A percentile compares a stretch with the other conserved stretches of the same genome.
These are phyloP conservation scores for Hydractinia symbiolongicarpus DNA, from an alignment of 30 jellyfish, hydroid and myxozoan genomes.

Conservation along the genomic window DNA sequence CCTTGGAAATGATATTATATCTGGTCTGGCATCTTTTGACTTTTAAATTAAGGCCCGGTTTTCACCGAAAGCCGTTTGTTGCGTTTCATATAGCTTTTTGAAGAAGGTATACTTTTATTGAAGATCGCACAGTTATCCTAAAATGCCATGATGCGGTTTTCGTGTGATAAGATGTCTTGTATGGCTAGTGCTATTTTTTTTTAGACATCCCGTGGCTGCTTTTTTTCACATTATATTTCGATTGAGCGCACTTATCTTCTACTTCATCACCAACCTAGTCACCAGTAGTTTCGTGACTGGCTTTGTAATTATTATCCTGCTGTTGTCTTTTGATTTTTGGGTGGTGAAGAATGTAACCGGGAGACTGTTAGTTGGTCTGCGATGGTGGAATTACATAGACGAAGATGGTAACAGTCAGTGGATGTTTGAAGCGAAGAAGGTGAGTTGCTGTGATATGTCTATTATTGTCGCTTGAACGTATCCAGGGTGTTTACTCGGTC, in stretches of 20 bases:
- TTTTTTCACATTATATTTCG: constrained; percentile 77
- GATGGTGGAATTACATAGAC: constrained; percentile 98
- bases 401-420: constrained; percentile 96
- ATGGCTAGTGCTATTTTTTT: no score
- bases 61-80: no score
- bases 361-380: constrained; percentile 79
- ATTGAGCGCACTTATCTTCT: constrained; percentile 58
- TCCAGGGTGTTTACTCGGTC: background rate
- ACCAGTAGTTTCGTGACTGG: constrained; percentile 74
- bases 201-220: constrained; percentile 91
- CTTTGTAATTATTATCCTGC: constrained; percentile 60
- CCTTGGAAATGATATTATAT: no score
- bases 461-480: background rate
- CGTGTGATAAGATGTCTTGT: no score
- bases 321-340: constrained; percentile 93
- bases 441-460: background rate
- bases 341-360: constrained; percentile 92
- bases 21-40: no score
- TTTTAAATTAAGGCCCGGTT: no score
- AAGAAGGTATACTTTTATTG: no score
- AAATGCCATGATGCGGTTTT: no score
- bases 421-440: constrained; percentile 92
- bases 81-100: no score
- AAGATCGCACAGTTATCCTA: no score
- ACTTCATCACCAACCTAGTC: constrained; percentile 58